phyloP scores from a whole-genome alignment of 2,888 invertebrate species.

The Auanema freiburgensis region DNA sequence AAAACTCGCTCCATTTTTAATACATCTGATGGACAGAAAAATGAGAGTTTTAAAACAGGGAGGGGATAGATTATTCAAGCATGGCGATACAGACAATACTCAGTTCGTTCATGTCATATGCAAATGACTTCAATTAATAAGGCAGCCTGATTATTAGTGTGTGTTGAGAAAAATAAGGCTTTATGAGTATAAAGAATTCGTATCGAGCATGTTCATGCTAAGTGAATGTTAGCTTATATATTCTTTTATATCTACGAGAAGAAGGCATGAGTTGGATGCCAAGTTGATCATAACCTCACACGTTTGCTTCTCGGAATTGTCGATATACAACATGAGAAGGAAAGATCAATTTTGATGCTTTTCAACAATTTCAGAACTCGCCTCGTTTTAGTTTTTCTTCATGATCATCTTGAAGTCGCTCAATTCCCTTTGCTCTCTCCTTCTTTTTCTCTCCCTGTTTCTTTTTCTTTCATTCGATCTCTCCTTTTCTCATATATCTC shows the following conservation, averaged over 20 bases:
- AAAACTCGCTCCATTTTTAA: no score
- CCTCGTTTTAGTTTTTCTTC: slow-evolving; percentile 6
- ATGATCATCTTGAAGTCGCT: slow-evolving; percentile 8
- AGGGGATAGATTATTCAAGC: no score
- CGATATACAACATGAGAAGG: neutral
- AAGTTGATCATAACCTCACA: neutral
- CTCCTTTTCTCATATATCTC: neutral
- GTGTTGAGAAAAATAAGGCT: no score
- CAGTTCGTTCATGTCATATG: no score
- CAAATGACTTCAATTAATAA: no score
- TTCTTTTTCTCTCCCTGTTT: slow-evolving; percentile 16
- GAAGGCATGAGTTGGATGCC: neutral
- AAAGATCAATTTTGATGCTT: neutral
- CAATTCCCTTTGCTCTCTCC: slow-evolving; percentile 11
- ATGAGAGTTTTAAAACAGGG: no score
- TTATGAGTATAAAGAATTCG: no score
- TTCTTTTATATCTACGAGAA: neutral
- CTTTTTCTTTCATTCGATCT: slow-evolving; percentile 4
- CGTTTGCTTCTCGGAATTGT: slow-evolving; percentile 1
- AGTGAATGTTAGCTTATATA: neutral
- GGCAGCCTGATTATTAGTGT: no score
- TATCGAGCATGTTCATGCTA: no score
- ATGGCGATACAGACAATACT: no score
- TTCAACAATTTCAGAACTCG: slow-evolving; percentile 2
- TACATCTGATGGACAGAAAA: no score